These are phyloP conservation scores for Nemoura dubitans DNA, from an alignment of 2,888 invertebrate species.

Conservation along the genomic window DNA sequence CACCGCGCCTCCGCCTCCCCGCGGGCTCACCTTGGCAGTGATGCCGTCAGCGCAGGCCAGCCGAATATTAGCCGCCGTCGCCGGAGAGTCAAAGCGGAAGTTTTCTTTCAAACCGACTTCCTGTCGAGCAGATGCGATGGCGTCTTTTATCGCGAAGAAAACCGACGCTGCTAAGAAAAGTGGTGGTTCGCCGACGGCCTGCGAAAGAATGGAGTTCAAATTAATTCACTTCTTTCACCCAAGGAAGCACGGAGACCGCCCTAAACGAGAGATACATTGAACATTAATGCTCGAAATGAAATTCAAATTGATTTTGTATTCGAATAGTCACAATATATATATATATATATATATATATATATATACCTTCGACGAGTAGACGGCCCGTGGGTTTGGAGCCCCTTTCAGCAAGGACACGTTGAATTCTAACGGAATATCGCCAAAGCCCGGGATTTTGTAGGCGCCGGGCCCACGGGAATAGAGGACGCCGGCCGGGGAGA, in stretches of 20 bases:
- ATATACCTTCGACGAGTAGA: conserved; percentile 93
- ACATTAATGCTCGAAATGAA: neutral
- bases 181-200: conserved; percentile 97
- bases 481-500: conserved; percentile 83
- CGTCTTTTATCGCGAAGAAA: conserved; percentile 90
- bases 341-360: no score
- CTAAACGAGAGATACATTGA: neutral
- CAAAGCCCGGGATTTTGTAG: conserved; percentile 93
- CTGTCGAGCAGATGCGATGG: conserved; percentile 79
- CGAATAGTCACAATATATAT: neutral
- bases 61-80: conserved; percentile 87
- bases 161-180: conserved; percentile 87
- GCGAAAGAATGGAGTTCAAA: no score
- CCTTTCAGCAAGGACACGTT: conserved; percentile 92
- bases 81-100: conserved; percentile 82
- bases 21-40: conserved; percentile 72
- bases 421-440: conserved; percentile 90
- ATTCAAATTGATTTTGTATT: neutral
- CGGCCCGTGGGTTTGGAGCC: conserved; percentile 88
- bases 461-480: conserved; percentile 90
- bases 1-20: neutral
- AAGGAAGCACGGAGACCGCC: neutral
- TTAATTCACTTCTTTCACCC: neutral
- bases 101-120: conserved; percentile 70
- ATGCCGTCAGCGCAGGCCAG: conserved; percentile 89